Conservation (phyloP, 2,797 vertebrate species). For the Sebastes goodei region DNA sequence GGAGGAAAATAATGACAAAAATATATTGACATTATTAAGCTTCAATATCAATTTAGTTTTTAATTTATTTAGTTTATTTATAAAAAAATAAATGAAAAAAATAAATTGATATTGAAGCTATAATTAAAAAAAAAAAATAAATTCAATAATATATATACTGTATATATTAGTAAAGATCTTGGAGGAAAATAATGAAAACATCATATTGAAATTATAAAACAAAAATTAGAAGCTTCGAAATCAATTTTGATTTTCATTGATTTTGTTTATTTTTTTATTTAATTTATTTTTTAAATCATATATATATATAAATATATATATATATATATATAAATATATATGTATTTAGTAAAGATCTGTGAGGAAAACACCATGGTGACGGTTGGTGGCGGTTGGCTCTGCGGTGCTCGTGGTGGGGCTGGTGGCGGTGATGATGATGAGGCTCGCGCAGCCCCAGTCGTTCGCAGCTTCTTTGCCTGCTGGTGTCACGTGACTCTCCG, state of each 20-base stretch:
- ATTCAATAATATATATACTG: too few species aligned
- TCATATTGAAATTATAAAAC: too few species aligned
- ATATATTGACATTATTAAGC: not conserved
- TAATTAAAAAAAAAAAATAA: too few species aligned
- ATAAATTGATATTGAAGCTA: too few species aligned
- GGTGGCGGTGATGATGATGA: constrained; percentile 40
- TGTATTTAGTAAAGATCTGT: not conserved
- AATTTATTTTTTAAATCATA: not conserved
- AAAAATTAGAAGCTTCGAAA: not conserved
- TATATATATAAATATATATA: too few species aligned
- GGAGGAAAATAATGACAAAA: not conserved
- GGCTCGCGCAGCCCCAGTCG: constrained; percentile 58
- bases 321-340: too few species aligned
- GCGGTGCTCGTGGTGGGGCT: constrained; percentile 34
- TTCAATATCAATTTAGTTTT: not conserved
- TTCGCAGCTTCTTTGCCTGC: constrained; percentile 69
- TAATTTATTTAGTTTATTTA: too few species aligned
- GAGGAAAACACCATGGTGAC: not conserved
- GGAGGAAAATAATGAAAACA: not conserved
- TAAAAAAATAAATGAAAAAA: too few species aligned
- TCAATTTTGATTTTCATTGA: not conserved
- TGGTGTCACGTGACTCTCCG: constrained; percentile 74
- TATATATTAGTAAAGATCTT: not conserved
- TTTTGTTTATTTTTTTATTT: not conserved
- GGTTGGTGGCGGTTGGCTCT: not conserved